Percentiles rank a stretch among this genome's conserved stretches.
Conservation (phyloP, 2,888 invertebrate genomes). For the Sesia apiformis region DNA sequence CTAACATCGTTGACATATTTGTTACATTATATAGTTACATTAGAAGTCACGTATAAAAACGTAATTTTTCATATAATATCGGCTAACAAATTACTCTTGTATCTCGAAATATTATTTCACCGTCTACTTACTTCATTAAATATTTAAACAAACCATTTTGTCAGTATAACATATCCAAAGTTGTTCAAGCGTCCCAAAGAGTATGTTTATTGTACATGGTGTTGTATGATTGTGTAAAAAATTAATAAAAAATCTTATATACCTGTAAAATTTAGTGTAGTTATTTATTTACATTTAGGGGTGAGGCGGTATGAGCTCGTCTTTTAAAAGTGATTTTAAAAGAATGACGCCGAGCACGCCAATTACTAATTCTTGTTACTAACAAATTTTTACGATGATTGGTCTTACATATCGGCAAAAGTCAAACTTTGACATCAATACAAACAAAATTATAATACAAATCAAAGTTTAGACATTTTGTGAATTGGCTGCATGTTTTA, state of each 20-base stretch:
- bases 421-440: constrained; percentile 57
- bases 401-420: constrained; percentile 45
- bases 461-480: constrained; percentile 66
- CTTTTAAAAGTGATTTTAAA: constrained; percentile 69
- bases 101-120: no score
- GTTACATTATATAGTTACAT: no score
- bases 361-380: constrained; percentile 47
- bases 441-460: constrained; percentile 21
- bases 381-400: constrained; percentile 28
- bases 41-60: no score
- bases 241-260: constrained; percentile 64
- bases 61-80: no score
- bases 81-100: no score
- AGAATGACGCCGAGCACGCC: constrained; percentile 45
- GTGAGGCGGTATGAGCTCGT: constrained; percentile 43
- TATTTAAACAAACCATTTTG: background rate
- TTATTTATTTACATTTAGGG: constrained; percentile 63
- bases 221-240: constrained; percentile 72
- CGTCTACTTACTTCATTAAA: no score
- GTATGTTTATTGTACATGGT: constrained; percentile 59
- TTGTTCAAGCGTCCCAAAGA: constrained; percentile 68
- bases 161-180: constrained; percentile 49
- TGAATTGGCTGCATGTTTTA: constrained; percentile 21
- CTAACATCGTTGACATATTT: constrained; percentile 9
- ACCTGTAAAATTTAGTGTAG: constrained; percentile 68